phyloP scores from a whole-genome alignment of 2,888 invertebrate genomes.

The Phyllotreta striolata region DNA sequence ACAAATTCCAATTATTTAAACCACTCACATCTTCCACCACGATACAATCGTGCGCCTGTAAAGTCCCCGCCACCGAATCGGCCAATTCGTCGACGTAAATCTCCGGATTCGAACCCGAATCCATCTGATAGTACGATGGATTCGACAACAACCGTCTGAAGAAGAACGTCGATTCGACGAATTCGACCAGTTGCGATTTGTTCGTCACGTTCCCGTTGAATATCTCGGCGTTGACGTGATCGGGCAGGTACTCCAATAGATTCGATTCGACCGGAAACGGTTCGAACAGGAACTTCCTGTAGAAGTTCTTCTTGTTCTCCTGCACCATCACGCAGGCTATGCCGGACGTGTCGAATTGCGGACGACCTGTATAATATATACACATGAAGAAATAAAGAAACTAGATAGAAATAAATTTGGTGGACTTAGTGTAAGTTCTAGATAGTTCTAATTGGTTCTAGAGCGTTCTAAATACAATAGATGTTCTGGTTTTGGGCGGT shows the following conservation, averaged over 20 bases:
- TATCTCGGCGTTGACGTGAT: constrained; percentile 97
- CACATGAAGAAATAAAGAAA: too few species aligned
- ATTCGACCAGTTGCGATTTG: constrained; percentile 93
- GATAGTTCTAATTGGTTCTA: too few species aligned
- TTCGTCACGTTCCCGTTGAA: constrained; percentile 94
- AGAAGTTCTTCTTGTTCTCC: constrained; percentile 97
- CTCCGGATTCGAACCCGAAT: constrained; percentile 57
- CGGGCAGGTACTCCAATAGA: constrained; percentile 87
- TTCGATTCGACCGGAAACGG: constrained; percentile 99
- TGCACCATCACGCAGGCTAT: constrained; percentile 90
- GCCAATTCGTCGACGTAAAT: constrained; percentile 81
- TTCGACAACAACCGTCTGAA: constrained; percentile 91
- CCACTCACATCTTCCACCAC: constrained; percentile 66
- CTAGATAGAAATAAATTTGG: background rate
- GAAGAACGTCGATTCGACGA: constrained; percentile 98
- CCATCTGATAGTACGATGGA: constrained; percentile 88
- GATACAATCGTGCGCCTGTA: constrained; percentile 82
- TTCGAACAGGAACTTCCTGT: constrained; percentile 98
- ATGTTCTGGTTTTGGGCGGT: too few species aligned
- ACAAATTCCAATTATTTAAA: background rate
- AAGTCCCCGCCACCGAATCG: constrained; percentile 76
- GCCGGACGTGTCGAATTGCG: constrained; percentile 94
- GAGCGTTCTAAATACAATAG: too few species aligned
- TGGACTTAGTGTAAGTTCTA: too few species aligned
- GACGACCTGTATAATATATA: constrained; percentile 71